These are phyloP conservation scores for Eupsilia transversa DNA, from an alignment of 2,888 invertebrate species.

Conservation along the genomic window DNA sequence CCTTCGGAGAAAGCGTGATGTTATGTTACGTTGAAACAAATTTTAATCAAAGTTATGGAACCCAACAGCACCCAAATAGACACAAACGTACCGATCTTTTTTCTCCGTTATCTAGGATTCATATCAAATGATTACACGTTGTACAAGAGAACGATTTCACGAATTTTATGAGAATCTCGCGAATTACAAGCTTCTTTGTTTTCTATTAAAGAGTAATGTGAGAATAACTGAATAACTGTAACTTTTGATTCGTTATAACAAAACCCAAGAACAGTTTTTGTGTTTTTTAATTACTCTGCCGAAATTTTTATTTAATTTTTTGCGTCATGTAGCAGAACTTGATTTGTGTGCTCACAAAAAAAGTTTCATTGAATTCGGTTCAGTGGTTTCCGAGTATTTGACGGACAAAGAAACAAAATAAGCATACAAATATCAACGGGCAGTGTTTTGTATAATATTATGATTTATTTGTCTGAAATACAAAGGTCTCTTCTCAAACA, in stretches of 20 bases:
- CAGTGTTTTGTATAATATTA: neutral
- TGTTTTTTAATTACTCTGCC: constrained; percentile 22
- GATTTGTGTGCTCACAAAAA: constrained; percentile 26
- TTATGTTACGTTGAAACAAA: too few species aligned
- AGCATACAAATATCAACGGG: neutral
- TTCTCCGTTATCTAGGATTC: constrained; percentile 48
- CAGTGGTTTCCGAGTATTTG: constrained; percentile 44
- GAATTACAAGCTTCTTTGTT: constrained; percentile 53
- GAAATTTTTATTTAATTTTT: constrained; percentile 4
- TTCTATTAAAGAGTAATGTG: constrained; percentile 43
- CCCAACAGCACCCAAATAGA: neutral
- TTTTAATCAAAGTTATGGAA: neutral
- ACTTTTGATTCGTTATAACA: constrained; percentile 9
- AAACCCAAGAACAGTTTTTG: constrained; percentile 33
- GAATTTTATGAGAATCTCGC: constrained; percentile 49
- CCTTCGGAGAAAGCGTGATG: too few species aligned
- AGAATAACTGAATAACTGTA: constrained; percentile 42
- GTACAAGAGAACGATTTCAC: constrained; percentile 47
- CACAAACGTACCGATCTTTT: neutral
- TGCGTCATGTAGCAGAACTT: constrained; percentile 12
- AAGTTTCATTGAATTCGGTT: constrained; percentile 51
- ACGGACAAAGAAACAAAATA: constrained; percentile 36
- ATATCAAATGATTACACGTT: constrained; percentile 63
- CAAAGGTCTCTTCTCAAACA: neutral
- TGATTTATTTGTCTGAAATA: neutral